A percentile compares a stretch with the other conserved stretches of the same genome.
phyloP scores from a whole-genome alignment of 2,797 vertebrate genomes.

The Ispidina picta region DNA sequence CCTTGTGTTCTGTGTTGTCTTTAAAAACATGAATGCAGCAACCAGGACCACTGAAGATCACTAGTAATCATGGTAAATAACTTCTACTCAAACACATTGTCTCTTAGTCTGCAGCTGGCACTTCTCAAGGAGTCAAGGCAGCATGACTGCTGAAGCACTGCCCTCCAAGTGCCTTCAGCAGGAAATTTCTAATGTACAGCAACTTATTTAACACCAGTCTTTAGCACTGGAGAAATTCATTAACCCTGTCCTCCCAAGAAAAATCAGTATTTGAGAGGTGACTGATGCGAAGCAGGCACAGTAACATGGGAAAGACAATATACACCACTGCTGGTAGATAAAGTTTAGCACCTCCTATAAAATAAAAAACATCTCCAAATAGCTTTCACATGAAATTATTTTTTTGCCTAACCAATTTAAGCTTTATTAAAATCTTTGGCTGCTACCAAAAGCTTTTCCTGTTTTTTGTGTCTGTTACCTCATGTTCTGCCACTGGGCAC shows the following conservation, averaged over 20 bases:
- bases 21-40: not conserved
- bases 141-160: not conserved
- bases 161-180: not conserved
- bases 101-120: not conserved
- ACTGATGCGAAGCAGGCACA: not conserved
- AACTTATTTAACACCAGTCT: not conserved
- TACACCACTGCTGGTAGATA: not conserved
- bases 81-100: not conserved
- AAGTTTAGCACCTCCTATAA: not conserved
- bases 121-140: not conserved
- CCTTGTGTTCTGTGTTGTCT: not conserved
- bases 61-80: not conserved
- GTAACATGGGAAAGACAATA: not conserved
- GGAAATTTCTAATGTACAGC: not conserved
- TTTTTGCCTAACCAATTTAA: not conserved
- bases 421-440: not conserved
- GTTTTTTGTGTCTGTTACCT: not conserved
- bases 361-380: not conserved
- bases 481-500: not conserved
- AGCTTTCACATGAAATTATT: not conserved
- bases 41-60: not conserved
- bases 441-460: not conserved
- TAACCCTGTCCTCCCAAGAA: not conserved
- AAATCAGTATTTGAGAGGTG: not conserved
- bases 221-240: not conserved